Evolutionary conservation across 1,140 invertebrate genomes (phyloP), one percentile per base, ranked within the genome.

Genomic region (Tetragnatha versicolor): DNA sequence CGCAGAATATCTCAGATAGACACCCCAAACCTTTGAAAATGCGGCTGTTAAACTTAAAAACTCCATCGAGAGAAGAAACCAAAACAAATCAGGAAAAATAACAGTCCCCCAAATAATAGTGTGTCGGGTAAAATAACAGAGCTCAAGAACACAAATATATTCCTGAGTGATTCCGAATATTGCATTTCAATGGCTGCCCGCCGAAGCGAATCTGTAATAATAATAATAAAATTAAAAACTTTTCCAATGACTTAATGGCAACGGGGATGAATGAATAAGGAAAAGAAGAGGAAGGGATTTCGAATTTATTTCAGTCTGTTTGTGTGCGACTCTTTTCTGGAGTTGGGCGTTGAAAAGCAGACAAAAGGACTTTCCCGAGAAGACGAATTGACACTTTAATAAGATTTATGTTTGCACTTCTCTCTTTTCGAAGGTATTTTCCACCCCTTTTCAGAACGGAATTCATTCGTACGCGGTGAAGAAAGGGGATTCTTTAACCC

Each of bases 361-460:
- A 77, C 58, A 77, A 77, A 63, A 37, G 22, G 37, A 61, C 37
- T 77, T 77, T 65, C 55, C 60, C 39, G n/a, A 31, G 35, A 65
- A 65, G 73, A 77, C 73, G 73, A 77, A 77, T 65, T 77, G 73
- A 77, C 73, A 77, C 73, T 77, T 77, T 77, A 77, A 77, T 77
- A 77, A 77, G 73, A 77, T 77, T 77, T 77, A 77, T 77, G 73
- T 66, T 77, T 65, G 73, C 47, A 77, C 60, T 77, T 66, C 61
- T 35, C n/a, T n/a, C 42, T 73, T 53, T 77, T 53, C 49, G 68
- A 70, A 70, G 73, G 66, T 77, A 77, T 65, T 65, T 75, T 77
- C 73, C 61, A 22, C 33, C 73, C 73, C 42, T 60, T 55, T 77
- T 77, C 42, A 66, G 39, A 53, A 66, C 22, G 60, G 73, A 66